Evolutionary conservation across 1,140 invertebrate species (phyloP).

Genomic region (Tetragonula clypearis): DNA sequence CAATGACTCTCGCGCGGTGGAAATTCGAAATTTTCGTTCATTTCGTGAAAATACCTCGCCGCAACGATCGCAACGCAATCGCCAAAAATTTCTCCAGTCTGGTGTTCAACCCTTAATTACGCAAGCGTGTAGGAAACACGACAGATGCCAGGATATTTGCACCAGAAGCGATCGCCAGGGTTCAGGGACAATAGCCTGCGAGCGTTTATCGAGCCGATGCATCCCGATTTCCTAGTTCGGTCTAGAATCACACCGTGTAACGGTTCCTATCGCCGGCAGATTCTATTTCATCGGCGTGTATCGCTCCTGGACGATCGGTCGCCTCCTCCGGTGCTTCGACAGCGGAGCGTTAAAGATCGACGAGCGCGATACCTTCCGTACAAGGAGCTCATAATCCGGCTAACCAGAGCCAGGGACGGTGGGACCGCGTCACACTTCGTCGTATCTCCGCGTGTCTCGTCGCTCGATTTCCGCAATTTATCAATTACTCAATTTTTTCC

Average conservation of each 20-base stretch:
- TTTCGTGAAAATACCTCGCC: too few relatives aligned
- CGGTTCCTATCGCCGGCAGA: conserved; percentile 44
- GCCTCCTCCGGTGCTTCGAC: conserved; percentile 32
- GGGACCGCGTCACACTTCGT: conserved; percentile 2
- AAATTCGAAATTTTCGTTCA: too few relatives aligned
- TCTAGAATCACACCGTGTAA: conserved; percentile 44
- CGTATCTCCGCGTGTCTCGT: conserved; percentile 40
- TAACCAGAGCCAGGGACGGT: neutral
- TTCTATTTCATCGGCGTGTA: conserved; percentile 50
- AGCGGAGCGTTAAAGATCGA: conserved; percentile 43
- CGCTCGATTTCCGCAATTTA: conserved; percentile 59
- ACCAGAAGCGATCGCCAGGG: neutral
- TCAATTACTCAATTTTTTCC: conserved; percentile 52
- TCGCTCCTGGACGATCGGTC: conserved; percentile 29
- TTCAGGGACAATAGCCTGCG: neutral
- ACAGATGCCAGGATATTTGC: neutral
- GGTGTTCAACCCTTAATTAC: neutral
- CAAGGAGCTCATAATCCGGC: conserved; percentile 40
- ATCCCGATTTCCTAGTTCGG: conserved; percentile 32
- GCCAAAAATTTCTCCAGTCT: neutral
- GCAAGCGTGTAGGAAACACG: neutral
- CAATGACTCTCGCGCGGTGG: too few relatives aligned
- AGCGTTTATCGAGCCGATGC: neutral
- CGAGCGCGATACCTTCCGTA: conserved; percentile 40
- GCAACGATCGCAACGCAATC: too few relatives aligned